Evolutionary conservation across 1,140 invertebrate genomes (phyloP), one percentile per base, ranked within the genome.

Genomic region (Tetranychus cinnabarinus): DNA sequence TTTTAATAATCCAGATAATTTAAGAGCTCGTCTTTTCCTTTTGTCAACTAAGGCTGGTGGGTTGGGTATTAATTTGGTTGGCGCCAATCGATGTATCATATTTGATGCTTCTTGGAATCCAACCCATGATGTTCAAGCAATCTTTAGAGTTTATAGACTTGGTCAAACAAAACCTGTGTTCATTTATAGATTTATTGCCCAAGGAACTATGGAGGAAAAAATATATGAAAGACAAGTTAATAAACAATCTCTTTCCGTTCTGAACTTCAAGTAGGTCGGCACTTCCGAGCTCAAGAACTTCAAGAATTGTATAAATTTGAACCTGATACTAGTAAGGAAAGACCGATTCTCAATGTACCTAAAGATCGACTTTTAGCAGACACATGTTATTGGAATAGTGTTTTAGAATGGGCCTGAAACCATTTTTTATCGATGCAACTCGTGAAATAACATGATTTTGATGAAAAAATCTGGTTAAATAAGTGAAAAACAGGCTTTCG

Each of bases 211-310:
- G 56, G 55, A 59, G 23, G 37, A 59, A 35, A 59, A 54, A 70
- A 97, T 98, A 65, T 98, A 97, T 70, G 92, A 97, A 70, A 74
- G 95, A 60, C 93, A 98, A 74, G 88, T 98, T 56, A 93, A 89
- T 68, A 98, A 98, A 69, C 88, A 97, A 74, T 77, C 50, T 1
- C 23, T 64, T 36, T 36, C 60, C 70, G 91, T 97, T 74, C 78
- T 75, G 92, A 98, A 71, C 85, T 93, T 68, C 92, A 97, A 75
- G 93, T 97, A 64, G 85, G 91, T 69, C 75, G 93, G 42, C 91
- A 97, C 75, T 97, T 93, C 70, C 88, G 82, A 33, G 80, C 83
- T 67, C 79, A 82, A 63, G 88, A 96, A 73, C 75, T 97, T 35
- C 79, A 80, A 23, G 87, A 93, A 71, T 75, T 97, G 36, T 98